These are phyloP conservation scores for Hymenopus coronatus DNA, from an alignment of 2,888 invertebrate genomes.

Conservation along the genomic window DNA sequence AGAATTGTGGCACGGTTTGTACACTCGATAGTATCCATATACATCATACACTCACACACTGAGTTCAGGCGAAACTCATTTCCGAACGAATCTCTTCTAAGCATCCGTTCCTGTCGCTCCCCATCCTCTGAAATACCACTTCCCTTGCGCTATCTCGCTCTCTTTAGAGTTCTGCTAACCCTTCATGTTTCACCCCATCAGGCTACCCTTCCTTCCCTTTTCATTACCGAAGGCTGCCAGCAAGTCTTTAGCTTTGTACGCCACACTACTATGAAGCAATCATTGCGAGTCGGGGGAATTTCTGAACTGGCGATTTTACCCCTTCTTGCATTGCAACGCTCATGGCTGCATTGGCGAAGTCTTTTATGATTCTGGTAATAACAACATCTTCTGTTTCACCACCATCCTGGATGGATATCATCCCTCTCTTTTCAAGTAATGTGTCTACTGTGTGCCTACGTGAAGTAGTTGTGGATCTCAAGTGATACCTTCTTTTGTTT, in stretches of 20 bases:
- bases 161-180: conserved; percentile 10
- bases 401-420: neutral
- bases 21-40: neutral
- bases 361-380: neutral
- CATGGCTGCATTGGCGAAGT: neutral
- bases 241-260: neutral
- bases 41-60: neutral
- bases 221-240: neutral
- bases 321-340: neutral
- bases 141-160: neutral
- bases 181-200: conserved; percentile 5
- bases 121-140: neutral
- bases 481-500: neutral
- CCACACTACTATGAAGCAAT: neutral
- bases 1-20: neutral
- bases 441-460: neutral
- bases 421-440: neutral
- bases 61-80: neutral
- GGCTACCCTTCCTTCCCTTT: neutral
- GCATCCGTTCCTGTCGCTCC: neutral
- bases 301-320: neutral
- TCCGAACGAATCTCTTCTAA: conserved; percentile 9
- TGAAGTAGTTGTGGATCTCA: neutral
- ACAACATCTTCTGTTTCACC: neutral
- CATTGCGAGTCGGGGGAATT: neutral